Evolutionary conservation across 2,113 vertebrate genomes (phyloP).

Genomic region (Platysternon megacephalum): DNA sequence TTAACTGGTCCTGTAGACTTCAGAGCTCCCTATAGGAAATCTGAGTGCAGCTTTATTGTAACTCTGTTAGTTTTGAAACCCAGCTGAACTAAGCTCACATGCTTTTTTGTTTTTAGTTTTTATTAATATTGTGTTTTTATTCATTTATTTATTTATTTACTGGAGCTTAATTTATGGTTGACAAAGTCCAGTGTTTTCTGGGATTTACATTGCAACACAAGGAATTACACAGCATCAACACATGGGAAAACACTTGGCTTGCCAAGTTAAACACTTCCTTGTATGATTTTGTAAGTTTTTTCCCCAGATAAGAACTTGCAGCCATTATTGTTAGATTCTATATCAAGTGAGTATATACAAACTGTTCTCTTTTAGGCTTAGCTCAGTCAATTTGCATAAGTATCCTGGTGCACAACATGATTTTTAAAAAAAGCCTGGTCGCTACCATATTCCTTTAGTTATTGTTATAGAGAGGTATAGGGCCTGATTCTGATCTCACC

Average conservation of each 20-base stretch:
- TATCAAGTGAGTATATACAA: neutral
- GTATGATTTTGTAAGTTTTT: neutral
- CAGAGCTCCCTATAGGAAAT: neutral
- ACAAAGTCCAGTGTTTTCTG: neutral
- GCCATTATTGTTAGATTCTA: neutral
- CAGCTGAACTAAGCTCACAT: neutral
- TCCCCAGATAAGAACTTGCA: neutral
- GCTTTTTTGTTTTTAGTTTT: neutral
- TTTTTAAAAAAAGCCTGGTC: neutral
- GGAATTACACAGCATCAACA: neutral
- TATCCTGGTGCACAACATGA: neutral
- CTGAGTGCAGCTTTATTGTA: rapidly evolving
- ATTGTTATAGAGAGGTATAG: neutral
- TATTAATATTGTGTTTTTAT: neutral
- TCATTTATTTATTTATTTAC: neutral
- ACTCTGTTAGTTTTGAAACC: neutral
- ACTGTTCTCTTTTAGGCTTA: neutral
- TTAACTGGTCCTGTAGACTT: neutral
- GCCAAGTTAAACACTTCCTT: neutral
- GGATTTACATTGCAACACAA: neutral
- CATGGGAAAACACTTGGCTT: rapidly evolving
- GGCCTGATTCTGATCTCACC: neutral
- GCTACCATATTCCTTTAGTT: conserved; percentile 12
- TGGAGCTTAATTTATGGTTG: neutral
- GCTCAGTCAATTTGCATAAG: neutral